Percentiles rank a stretch among this genome's conserved stretches.
Conservation (phyloP, 1,140 invertebrate genomes). For the Trichogramma pretiosum region DNA sequence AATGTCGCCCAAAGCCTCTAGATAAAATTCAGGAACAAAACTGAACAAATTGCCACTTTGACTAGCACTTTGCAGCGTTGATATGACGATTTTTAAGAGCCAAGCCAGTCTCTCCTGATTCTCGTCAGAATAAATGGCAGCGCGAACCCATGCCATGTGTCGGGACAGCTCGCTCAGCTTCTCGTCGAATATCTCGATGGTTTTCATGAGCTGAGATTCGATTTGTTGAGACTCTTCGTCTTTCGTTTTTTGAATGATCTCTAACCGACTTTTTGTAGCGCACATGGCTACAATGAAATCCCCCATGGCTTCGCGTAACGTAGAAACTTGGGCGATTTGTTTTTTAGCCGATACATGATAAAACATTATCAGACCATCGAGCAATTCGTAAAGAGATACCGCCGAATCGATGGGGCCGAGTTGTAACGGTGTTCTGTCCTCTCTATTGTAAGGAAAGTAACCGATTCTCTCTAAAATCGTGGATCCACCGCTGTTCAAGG, state of each 20-base stretch:
- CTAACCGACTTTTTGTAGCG: conserved; percentile 45
- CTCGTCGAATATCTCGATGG: conserved; percentile 44
- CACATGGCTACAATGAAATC: conserved; percentile 50
- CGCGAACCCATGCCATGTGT: conserved; percentile 57
- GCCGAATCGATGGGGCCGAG: conserved; percentile 40
- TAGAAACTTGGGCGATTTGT: conserved; percentile 58
- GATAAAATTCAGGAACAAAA: conserved; percentile 75
- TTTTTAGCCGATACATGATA: conserved; percentile 62
- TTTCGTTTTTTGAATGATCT: conserved; percentile 25
- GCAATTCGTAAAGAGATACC: conserved; percentile 48
- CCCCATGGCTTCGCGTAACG: conserved; percentile 49
- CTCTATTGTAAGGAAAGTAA: conserved; percentile 27
- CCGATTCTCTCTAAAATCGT: conserved; percentile 31
- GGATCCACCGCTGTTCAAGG: conserved; percentile 21
- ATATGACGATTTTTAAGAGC: conserved; percentile 52
- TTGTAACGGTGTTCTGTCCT: conserved; percentile 27
- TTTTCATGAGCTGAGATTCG: conserved; percentile 41
- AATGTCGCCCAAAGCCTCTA: conserved; percentile 64
- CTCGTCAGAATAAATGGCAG: conserved; percentile 52
- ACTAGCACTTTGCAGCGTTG: conserved; percentile 52
- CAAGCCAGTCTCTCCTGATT: conserved; percentile 53
- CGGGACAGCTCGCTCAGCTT: conserved; percentile 52
- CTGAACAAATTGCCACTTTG: conserved; percentile 59
- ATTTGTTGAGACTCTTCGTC: conserved; percentile 32
- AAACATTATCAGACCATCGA: conserved; percentile 61